These are phyloP conservation scores for Muraenolepis orangiensis DNA, from an alignment of 2,797 vertebrate species.

Conservation along the genomic window DNA sequence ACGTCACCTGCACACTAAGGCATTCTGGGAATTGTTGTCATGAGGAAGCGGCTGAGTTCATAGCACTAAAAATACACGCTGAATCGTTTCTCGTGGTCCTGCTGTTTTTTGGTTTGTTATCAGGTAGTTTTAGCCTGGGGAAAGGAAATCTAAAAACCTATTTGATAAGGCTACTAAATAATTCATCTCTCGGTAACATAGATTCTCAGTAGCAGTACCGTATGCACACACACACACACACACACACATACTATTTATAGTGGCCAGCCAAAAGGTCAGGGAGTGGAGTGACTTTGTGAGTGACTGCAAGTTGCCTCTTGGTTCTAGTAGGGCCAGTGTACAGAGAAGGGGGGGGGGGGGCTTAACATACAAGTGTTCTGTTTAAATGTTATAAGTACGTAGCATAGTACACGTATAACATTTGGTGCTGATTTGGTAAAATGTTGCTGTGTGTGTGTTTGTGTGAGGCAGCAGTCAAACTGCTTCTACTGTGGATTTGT, in stretches of 20 bases:
- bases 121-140: conserved; percentile 46
- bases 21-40: conserved; percentile 50
- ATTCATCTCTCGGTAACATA: conserved; percentile 72
- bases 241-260: conserved; percentile 73
- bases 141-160: conserved; percentile 45
- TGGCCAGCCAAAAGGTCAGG: conserved; percentile 70
- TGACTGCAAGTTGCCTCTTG: conserved; percentile 47
- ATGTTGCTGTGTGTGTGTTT: not conserved
- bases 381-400: not conserved
- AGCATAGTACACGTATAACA: not conserved
- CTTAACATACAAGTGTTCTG: conserved; percentile 12
- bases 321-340: conserved; percentile 49
- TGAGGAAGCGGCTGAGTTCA: conserved; percentile 51
- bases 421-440: not conserved
- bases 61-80: conserved; percentile 33
- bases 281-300: conserved; percentile 66
- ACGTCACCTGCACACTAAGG: conserved; percentile 37
- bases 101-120: conserved; percentile 39
- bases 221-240: conserved; percentile 49
- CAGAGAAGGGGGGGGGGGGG: conserved; percentile 36
- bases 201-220: conserved; percentile 69
- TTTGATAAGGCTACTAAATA: conserved; percentile 69
- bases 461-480: not conserved
- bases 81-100: conserved; percentile 37
- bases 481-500: conserved; percentile 11